These are phyloP conservation scores for Nephotettix cincticeps DNA, from an alignment of 1,140 invertebrate species.

Conservation along the genomic window DNA sequence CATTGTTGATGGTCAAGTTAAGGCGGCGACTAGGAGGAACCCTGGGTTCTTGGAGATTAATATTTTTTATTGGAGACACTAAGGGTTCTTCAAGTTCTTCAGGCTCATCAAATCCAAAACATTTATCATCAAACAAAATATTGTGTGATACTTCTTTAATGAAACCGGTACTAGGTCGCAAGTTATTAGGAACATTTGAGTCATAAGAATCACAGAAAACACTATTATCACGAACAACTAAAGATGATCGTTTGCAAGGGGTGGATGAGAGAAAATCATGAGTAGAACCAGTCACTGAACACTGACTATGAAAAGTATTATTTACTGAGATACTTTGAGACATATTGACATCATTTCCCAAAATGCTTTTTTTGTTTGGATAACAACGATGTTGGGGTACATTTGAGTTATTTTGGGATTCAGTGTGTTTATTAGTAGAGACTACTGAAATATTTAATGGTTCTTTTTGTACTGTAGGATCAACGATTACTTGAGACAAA, in stretches of 20 bases:
- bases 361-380: neutral
- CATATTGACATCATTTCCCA: too few species aligned
- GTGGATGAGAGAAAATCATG: conserved; percentile 8
- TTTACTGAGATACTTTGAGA: neutral
- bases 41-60: neutral
- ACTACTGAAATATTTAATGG: too few species aligned
- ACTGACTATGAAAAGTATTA: neutral
- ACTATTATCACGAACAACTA: neutral
- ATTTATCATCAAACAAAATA: neutral
- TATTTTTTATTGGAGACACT: conserved; percentile 31
- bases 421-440: too few species aligned
- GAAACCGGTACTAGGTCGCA: neutral
- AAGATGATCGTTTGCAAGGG: neutral
- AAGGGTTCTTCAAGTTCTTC: conserved; percentile 31
- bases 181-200: neutral
- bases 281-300: neutral
- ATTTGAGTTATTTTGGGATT: too few species aligned
- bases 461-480: too few species aligned
- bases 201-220: neutral
- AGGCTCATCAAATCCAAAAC: conserved; percentile 32
- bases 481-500: too few species aligned
- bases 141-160: neutral
- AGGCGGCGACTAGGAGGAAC: too few species aligned
- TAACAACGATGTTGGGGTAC: neutral
- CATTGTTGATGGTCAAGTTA: neutral